Conservation (phyloP, 92 coral and sea anemone genomes). For the Bergia sp. region DNA sequence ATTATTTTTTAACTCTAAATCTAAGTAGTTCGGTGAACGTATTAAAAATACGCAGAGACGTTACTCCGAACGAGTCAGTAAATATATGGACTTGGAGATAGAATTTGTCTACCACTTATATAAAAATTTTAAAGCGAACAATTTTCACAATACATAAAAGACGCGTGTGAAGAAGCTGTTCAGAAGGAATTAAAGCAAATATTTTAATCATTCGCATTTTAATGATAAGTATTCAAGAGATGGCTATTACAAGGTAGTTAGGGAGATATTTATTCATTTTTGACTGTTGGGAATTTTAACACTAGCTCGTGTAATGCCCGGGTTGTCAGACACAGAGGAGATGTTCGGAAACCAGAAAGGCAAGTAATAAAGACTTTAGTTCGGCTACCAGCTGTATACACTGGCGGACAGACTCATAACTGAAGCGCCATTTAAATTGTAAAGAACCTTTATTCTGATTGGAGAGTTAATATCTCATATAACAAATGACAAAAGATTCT, state of each 20-base stretch:
- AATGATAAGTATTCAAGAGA: conserved; percentile 2
- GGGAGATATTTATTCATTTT: conserved; percentile 9
- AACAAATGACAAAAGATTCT: conserved; percentile 42
- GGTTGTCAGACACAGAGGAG: conserved; percentile 9
- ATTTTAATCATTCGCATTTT: background rate
- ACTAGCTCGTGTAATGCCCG: background rate
- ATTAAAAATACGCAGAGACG: background rate
- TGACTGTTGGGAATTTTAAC: background rate
- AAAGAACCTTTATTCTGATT: conserved; percentile 45
- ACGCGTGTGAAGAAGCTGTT: background rate
- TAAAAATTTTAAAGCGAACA: background rate
- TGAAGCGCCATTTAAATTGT: conserved; percentile 33
- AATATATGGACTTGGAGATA: background rate
- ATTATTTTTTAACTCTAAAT: background rate
- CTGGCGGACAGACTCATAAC: conserved; percentile 31
- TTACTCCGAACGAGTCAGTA: background rate
- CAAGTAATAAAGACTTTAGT: background rate
- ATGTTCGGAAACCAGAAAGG: conserved; percentile 9
- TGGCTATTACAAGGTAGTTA: conserved; percentile 16
- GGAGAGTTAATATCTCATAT: conserved; percentile 39
- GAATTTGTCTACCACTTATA: background rate
- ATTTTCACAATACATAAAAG: background rate
- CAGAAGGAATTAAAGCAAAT: background rate
- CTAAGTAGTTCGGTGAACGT: too few relatives aligned
- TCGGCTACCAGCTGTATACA: conserved; percentile 42